These are phyloP conservation scores for Macrophya alboannulata DNA, from an alignment of 2,888 invertebrate species.

Conservation along the genomic window DNA sequence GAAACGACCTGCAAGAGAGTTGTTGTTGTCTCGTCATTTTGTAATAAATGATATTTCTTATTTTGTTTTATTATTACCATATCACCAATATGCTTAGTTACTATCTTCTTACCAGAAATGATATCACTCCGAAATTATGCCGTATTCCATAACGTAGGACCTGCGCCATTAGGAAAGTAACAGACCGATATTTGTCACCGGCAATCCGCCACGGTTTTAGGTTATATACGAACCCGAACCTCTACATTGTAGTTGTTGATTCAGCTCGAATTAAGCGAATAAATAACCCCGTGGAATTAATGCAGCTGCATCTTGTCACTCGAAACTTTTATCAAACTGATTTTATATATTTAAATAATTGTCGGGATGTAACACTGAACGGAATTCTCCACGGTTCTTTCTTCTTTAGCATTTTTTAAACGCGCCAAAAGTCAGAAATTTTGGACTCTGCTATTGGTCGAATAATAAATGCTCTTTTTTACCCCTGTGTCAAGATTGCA, in stretches of 20 bases:
- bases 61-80: background rate
- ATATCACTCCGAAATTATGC: slow-evolving; percentile 42
- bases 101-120: slow-evolving; percentile 28
- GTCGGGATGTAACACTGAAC: background rate
- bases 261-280: background rate
- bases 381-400: background rate
- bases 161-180: slow-evolving; percentile 47
- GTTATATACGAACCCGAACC: background rate
- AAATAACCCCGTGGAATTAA: background rate
- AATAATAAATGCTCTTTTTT: background rate
- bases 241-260: background rate
- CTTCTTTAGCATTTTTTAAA: background rate
- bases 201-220: slow-evolving; percentile 1
- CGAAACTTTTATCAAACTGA: background rate
- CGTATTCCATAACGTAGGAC: slow-evolving; percentile 49
- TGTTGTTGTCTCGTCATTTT: slow-evolving; percentile 6
- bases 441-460: background rate
- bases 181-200: slow-evolving; percentile 36
- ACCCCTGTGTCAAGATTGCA: background rate
- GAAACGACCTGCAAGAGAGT: slow-evolving; percentile 71
- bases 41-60: background rate
- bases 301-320: background rate
- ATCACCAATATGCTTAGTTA: background rate
- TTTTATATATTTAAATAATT: background rate
- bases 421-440: slow-evolving; percentile 32